Percentiles rank a stretch among this genome's conserved stretches.
phyloP scores from a whole-genome alignment of 2,113 vertebrate species.

The Oryzias celebensis region DNA sequence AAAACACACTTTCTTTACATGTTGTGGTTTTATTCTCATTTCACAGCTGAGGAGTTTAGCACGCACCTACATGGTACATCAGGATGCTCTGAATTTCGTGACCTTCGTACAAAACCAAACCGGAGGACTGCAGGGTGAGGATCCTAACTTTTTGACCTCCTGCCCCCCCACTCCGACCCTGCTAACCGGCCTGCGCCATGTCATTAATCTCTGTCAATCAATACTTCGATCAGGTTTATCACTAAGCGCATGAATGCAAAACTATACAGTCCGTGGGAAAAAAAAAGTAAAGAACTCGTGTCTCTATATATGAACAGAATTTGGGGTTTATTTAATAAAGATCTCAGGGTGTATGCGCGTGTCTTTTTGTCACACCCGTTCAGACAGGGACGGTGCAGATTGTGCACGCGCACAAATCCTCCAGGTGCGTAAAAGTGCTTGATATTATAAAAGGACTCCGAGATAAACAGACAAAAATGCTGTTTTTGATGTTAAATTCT shows the following conservation, averaged over 20 bases:
- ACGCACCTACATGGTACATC: background rate
- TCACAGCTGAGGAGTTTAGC: background rate
- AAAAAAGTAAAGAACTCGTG: constrained; percentile 60
- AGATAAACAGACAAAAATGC: too few relatives aligned
- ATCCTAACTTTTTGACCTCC: constrained; percentile 73
- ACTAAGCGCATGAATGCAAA: constrained; percentile 77
- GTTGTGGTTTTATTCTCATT: background rate
- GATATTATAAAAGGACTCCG: background rate
- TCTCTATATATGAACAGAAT: constrained; percentile 18
- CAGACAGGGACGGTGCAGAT: background rate
- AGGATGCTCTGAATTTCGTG: background rate
- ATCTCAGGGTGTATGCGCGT: constrained; percentile 10
- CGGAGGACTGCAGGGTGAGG: constrained; percentile 17
- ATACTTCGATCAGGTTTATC: constrained; percentile 82
- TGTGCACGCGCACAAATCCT: constrained; percentile 5
- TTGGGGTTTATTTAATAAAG: constrained; percentile 23
- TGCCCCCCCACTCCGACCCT: constrained; percentile 18
- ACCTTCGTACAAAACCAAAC: constrained; percentile 20
- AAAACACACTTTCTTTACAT: too few relatives aligned
- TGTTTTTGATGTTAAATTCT: background rate
- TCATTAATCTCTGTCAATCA: constrained; percentile 84
- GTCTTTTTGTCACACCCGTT: background rate
- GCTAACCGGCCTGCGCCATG: constrained; percentile 47
- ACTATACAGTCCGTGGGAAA: constrained; percentile 77
- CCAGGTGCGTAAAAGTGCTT: too few relatives aligned